Conservation (phyloP, 2,888 invertebrate species). For the Catocala sponsa region DNA sequence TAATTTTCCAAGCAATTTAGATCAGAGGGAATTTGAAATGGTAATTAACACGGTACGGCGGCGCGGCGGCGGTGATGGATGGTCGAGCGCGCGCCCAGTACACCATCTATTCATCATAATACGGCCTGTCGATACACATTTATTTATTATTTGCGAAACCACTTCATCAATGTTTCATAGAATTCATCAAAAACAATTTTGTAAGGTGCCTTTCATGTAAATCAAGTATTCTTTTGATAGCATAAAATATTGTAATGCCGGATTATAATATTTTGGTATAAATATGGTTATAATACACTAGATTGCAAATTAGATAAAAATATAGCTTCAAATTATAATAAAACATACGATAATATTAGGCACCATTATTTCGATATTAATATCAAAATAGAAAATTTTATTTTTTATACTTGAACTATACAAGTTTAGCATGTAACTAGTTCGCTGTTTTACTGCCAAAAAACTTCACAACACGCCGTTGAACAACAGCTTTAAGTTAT, state of each 20-base stretch:
- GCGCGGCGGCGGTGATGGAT: conserved; percentile 66
- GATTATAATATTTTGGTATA: too few relatives aligned
- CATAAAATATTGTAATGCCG: too few relatives aligned
- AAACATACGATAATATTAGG: too few relatives aligned
- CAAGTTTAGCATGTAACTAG: neutral
- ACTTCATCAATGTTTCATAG: conserved; percentile 44
- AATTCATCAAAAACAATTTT: conserved; percentile 32
- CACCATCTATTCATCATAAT: conserved; percentile 64
- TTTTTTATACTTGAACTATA: too few relatives aligned
- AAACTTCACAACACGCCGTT: too few relatives aligned
- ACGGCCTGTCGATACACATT: conserved; percentile 53
- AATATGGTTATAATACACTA: too few relatives aligned
- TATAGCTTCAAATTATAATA: too few relatives aligned
- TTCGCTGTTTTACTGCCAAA: too few relatives aligned
- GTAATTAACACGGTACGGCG: conserved; percentile 73
- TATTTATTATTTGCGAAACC: conserved; percentile 54
- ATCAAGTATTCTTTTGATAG: neutral
- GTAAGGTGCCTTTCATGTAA: neutral
- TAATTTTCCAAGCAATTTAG: conserved; percentile 66
- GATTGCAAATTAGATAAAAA: too few relatives aligned
- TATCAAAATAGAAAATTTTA: too few relatives aligned
- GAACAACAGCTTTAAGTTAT: too few relatives aligned
- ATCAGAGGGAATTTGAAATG: conserved; percentile 74
- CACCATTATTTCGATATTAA: too few relatives aligned
- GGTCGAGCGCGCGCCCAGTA: conserved; percentile 48